Conservation (phyloP, 2,113 vertebrate species). For the Cacatua alba region DNA sequence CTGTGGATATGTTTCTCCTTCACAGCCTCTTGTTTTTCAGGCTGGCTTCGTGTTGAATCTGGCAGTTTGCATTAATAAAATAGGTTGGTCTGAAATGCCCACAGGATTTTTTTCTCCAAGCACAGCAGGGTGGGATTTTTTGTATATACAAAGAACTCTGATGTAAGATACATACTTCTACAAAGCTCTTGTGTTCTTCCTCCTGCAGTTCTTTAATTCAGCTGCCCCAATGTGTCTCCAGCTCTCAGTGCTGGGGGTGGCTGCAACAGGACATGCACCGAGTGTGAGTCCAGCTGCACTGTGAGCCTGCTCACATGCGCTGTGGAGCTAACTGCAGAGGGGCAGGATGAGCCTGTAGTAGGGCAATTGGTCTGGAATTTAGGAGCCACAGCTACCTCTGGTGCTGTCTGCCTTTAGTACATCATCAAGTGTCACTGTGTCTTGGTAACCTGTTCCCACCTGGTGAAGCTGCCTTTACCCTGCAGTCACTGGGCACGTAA, state of each 20-base stretch:
- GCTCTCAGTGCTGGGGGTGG: too few species aligned
- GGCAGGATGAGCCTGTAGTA: too few species aligned
- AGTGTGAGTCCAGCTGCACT: too few species aligned
- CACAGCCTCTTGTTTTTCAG: not conserved
- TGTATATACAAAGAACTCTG: not conserved
- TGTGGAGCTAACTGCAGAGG: too few species aligned
- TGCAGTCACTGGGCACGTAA: not conserved
- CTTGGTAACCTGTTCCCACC: not conserved
- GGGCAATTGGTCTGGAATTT: too few species aligned
- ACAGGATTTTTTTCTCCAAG: conserved; percentile 6
- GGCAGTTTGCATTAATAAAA: conserved; percentile 12
- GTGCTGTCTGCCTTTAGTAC: not conserved
- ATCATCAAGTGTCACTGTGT: not conserved
- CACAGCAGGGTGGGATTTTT: not conserved
- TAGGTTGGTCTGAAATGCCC: conserved; percentile 31
- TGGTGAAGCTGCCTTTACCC: not conserved
- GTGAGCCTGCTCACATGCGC: too few species aligned
- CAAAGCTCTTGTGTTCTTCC: too few species aligned
- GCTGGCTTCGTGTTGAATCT: not conserved
- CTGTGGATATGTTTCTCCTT: not conserved
- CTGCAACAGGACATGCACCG: too few species aligned
- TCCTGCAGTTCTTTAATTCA: too few species aligned
- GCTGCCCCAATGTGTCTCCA: too few species aligned
- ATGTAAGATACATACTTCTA: too few species aligned
- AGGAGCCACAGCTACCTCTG: not conserved